A percentile compares a stretch with the other conserved stretches of the same genome.
phyloP scores from a whole-genome alignment of 2,888 invertebrate species.

The Rhodophaea formosa region DNA sequence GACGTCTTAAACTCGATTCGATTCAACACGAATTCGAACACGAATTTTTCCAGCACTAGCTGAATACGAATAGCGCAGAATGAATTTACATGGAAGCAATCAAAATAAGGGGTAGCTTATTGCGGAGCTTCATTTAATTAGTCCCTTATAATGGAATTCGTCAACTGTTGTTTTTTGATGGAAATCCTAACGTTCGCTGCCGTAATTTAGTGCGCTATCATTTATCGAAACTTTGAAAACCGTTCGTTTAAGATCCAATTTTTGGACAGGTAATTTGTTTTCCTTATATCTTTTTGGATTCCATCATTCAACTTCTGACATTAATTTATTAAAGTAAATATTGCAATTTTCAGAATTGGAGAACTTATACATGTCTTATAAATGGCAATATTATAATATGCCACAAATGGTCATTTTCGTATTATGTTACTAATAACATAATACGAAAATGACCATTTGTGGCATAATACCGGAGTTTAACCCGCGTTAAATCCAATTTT shows the following conservation, averaged over 20 bases:
- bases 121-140: conserved; percentile 64
- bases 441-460: too few species aligned
- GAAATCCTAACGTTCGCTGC: conserved; percentile 32
- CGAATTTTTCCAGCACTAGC: conserved; percentile 23
- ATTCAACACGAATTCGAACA: too few species aligned
- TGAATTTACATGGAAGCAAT: conserved; percentile 70
- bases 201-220: neutral
- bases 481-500: too few species aligned
- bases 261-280: neutral
- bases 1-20: too few species aligned
- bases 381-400: too few species aligned
- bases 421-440: too few species aligned
- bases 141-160: conserved; percentile 51
- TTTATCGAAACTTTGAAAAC: neutral
- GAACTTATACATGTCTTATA: too few species aligned
- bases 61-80: conserved; percentile 58
- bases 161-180: conserved; percentile 48
- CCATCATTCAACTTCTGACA: neutral
- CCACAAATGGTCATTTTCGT: too few species aligned
- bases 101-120: conserved; percentile 63
- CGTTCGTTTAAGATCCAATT: neutral
- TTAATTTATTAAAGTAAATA: neutral
- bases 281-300: neutral
- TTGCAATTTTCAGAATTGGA: neutral
- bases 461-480: too few species aligned